These are phyloP conservation scores for Tuberolachnus salignus DNA, from an alignment of 2,888 invertebrate genomes.

Conservation along the genomic window DNA sequence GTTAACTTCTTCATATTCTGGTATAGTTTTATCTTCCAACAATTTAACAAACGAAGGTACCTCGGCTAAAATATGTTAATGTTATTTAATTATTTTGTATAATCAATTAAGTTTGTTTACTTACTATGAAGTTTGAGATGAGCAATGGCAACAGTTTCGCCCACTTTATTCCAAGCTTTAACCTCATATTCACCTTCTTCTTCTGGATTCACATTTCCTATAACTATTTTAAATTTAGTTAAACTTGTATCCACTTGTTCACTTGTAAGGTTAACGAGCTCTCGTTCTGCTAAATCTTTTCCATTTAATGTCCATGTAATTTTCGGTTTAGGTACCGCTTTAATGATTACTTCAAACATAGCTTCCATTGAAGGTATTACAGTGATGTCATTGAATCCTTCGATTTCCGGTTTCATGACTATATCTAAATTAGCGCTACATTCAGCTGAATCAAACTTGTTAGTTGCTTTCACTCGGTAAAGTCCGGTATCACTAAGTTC, in stretches of 20 bases:
- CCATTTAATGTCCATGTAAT: constrained; percentile 73
- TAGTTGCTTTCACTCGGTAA: constrained; percentile 79
- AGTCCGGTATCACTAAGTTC: constrained; percentile 80
- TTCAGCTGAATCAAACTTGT: constrained; percentile 79
- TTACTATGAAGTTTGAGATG: constrained; percentile 77
- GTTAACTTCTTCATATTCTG: constrained; percentile 73
- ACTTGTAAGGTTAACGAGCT: constrained; percentile 70
- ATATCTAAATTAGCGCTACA: constrained; percentile 77
- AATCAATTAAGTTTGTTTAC: constrained; percentile 59
- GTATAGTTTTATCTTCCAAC: constrained; percentile 72
- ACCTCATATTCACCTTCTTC: constrained; percentile 82
- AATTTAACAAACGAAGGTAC: constrained; percentile 77
- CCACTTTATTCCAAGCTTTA: constrained; percentile 77
- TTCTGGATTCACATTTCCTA: constrained; percentile 73
- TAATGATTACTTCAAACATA: constrained; percentile 79
- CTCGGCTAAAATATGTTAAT: constrained; percentile 68
- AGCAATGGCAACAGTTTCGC: constrained; percentile 74
- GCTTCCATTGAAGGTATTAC: constrained; percentile 79
- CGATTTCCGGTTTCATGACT: constrained; percentile 78
- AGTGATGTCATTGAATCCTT: constrained; percentile 74
- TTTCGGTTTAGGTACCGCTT: constrained; percentile 88
- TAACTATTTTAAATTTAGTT: constrained; percentile 73
- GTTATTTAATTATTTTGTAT: neutral
- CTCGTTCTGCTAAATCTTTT: constrained; percentile 52
- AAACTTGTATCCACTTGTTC: constrained; percentile 69